Conservation (phyloP, 2,113 vertebrate genomes). For the Opisthocomus hoazin region DNA sequence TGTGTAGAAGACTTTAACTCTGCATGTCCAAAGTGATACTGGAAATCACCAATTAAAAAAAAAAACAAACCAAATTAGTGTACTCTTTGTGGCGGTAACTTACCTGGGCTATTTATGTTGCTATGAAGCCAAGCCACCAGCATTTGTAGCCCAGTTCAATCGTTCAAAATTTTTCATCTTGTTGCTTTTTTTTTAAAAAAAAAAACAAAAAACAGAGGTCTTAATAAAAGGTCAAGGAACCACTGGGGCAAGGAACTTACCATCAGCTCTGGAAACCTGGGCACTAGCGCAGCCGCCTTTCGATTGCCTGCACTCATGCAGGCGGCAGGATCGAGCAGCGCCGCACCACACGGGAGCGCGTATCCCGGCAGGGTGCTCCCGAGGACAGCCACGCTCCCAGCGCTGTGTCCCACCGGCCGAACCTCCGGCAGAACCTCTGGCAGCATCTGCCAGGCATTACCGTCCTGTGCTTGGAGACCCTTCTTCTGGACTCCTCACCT, state of each 20-base stretch:
- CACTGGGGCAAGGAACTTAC: background rate
- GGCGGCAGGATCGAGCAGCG: fast-evolving
- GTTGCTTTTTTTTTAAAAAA: background rate
- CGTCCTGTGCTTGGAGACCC: background rate
- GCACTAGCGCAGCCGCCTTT: background rate
- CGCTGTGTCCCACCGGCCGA: background rate
- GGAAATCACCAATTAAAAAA: constrained; percentile 9
- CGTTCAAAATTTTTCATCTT: background rate
- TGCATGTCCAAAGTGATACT: constrained; percentile 59
- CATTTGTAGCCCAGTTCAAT: background rate
- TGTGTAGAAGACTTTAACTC: constrained; percentile 42
- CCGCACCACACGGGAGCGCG: fast-evolving
- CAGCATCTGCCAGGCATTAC: background rate
- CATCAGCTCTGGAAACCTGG: background rate
- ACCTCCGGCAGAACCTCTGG: background rate
- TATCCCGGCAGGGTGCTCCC: fast-evolving
- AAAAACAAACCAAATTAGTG: background rate
- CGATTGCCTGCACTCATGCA: background rate
- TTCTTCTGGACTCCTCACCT: background rate
- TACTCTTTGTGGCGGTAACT: background rate
- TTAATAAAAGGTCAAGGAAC: constrained; percentile 11
- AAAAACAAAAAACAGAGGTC: background rate
- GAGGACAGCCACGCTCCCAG: fast-evolving
- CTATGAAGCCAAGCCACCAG: background rate
- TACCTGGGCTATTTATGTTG: background rate